Base-by-base conservation (phyloP, 2,113 vertebrate species). In the Serilophus lunatus region DNA sequence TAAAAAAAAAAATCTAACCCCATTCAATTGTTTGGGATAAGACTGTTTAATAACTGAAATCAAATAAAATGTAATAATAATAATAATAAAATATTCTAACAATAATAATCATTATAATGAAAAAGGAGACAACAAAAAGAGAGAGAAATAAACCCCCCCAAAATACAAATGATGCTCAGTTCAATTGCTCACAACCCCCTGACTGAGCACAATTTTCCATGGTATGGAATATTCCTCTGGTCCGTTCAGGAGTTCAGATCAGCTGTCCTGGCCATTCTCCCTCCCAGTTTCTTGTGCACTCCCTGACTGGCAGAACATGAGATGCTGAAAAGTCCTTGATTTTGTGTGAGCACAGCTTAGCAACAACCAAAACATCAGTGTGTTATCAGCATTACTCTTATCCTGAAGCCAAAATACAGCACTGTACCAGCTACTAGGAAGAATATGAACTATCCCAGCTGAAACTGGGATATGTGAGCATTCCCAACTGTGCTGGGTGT, bases 91-190 rank as follows among this genome's bases (percentile, higher is more conserved):
- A 45, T 51, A 13, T 11, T 40, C 60, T 25, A 6, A n/a, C 19
- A 25, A 6, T 20, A 53, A 42, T 33, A 23, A 31, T 44, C 23
- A n/a, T 31, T 0, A 0, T 18, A 31, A 18, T 69, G n/a, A 49
- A 82, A 76, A 69, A 29, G 35, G 20, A 69, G 47, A 33, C 29
- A 54, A 35, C 17, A 40, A 61, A 69, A 35, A 40, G n/a, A 49
- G 35, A 66, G 49, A 44, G 29, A 89, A 61, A 42, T 49, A 35
- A 82, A 69, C 15, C 7, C n/a, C 19, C 2, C 10, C 40, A 16
- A 26, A 22, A 47, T 19, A 40, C n/a, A 31, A 45, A 9, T 18
- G 9, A 5, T 47, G n/a, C 40, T 42, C 40, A 42, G 40, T 42
- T 12, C n/a, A 35, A 23, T 63, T 26, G 31, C 47, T 22, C 40